These are phyloP conservation scores for Mythimna vitellina DNA, from an alignment of 2,888 invertebrate species.

Conservation along the genomic window DNA sequence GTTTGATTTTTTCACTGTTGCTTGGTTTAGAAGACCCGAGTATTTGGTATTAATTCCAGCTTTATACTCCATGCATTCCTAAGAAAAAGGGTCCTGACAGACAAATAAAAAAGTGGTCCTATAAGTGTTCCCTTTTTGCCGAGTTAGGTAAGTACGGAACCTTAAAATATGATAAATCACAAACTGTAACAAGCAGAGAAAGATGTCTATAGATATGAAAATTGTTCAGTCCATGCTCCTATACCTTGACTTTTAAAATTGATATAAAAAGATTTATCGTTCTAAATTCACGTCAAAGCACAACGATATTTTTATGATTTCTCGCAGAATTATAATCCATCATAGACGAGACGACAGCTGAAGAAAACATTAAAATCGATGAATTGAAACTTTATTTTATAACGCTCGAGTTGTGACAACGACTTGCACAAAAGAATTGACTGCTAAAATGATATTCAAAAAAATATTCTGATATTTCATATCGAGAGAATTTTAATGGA, in stretches of 20 bases:
- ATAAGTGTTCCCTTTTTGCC: too few relatives aligned
- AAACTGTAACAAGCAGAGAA: background rate
- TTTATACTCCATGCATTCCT: too few relatives aligned
- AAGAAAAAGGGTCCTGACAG: too few relatives aligned
- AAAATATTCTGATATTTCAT: background rate
- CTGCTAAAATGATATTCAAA: constrained; percentile 15
- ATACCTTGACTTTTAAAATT: constrained; percentile 1
- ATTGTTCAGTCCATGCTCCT: background rate
- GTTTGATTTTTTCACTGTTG: too few relatives aligned
- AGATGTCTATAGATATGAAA: background rate
- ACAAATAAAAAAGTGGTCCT: too few relatives aligned
- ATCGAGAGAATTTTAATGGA: background rate
- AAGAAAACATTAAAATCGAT: constrained; percentile 27
- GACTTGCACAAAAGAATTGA: constrained; percentile 16
- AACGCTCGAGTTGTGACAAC: constrained; percentile 9
- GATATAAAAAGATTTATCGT: constrained; percentile 11
- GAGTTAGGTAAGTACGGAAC: too few relatives aligned
- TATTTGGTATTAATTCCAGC: too few relatives aligned
- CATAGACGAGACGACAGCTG: constrained; percentile 26
- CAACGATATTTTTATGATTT: background rate
- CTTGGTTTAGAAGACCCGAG: too few relatives aligned
- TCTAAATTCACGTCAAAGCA: constrained; percentile 3
- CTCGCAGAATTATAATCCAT: constrained; percentile 15
- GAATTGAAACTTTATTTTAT: constrained; percentile 17
- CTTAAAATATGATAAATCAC: too few relatives aligned